These are phyloP conservation scores for Bellardia pandia DNA, from an alignment of 2,888 invertebrate species.

Conservation along the genomic window DNA sequence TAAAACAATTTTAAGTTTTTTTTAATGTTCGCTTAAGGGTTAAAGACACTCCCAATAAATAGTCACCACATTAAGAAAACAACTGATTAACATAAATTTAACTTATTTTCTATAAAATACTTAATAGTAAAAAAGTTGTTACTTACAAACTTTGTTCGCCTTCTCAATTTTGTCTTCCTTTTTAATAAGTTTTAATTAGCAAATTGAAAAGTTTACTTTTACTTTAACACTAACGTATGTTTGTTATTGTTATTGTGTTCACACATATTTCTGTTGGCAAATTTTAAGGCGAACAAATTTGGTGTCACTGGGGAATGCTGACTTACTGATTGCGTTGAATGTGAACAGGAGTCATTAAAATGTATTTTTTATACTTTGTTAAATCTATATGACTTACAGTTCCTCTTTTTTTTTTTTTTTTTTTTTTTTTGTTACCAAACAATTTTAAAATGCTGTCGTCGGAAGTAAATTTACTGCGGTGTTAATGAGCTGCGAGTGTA, in stretches of 20 bases:
- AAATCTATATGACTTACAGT: background rate
- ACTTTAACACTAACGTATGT: background rate
- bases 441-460: background rate
- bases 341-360: background rate
- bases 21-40: background rate
- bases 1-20: too few relatives aligned
- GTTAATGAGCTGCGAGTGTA: background rate
- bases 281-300: background rate
- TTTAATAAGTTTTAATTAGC: conserved; percentile 39
- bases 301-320: background rate
- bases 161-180: background rate
- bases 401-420: background rate
- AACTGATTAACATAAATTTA: too few relatives aligned
- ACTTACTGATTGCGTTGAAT: background rate
- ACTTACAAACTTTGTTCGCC: background rate
- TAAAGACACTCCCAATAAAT: background rate
- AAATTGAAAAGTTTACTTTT: conserved; percentile 34
- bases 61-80: too few relatives aligned
- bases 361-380: background rate
- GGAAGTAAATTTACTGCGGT: background rate
- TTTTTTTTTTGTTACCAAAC: background rate
- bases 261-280: background rate
- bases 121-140: background rate
- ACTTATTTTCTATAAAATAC: background rate
- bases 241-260: background rate